Conservation (phyloP, 2,888 invertebrate genomes). For the Portevinia maculata region DNA sequence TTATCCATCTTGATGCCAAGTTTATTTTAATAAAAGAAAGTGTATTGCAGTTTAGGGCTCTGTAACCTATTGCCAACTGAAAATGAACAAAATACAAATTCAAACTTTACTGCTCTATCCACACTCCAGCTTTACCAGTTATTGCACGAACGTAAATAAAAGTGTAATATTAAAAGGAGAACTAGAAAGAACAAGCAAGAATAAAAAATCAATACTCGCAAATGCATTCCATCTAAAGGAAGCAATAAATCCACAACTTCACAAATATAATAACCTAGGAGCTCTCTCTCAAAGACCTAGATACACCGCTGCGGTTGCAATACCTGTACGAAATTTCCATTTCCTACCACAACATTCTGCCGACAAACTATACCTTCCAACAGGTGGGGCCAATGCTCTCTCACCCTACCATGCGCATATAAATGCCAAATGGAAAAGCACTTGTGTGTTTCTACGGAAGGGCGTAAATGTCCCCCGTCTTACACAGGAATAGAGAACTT, state of each 20-base stretch:
- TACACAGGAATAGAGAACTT: not conserved
- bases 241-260: constrained; percentile 15
- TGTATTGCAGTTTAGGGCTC: too few relatives aligned
- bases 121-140: too few relatives aligned
- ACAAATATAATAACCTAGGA: not conserved
- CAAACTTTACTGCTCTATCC: not conserved
- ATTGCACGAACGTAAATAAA: too few relatives aligned
- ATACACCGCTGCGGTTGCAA: not conserved
- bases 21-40: too few relatives aligned
- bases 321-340: not conserved
- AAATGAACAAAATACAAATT: too few relatives aligned
- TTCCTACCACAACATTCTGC: constrained; percentile 55
- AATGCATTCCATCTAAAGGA: not conserved
- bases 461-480: constrained; percentile 2
- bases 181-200: too few relatives aligned
- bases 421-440: not conserved
- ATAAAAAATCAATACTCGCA: not conserved
- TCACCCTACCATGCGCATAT: constrained; percentile 17
- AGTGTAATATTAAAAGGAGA: too few relatives aligned
- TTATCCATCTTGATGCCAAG: too few relatives aligned
- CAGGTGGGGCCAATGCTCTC: constrained; percentile 68
- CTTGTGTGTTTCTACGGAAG: not conserved
- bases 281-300: not conserved
- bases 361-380: constrained; percentile 51
- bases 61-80: too few relatives aligned